phyloP scores from a whole-genome alignment of 2,113 vertebrate species.

The Pyrgilauda ruficollis region DNA sequence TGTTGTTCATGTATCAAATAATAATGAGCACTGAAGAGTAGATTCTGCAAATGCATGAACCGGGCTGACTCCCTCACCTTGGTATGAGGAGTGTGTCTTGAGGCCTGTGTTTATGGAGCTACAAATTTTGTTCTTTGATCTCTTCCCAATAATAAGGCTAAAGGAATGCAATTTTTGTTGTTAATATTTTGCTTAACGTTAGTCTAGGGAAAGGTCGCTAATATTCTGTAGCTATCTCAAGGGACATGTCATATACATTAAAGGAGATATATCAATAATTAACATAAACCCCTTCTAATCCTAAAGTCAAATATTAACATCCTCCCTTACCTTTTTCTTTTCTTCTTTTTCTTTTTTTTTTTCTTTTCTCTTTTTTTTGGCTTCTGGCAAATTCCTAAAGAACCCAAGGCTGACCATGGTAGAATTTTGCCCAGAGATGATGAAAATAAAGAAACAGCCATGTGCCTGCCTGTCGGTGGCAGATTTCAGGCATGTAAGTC shows the following conservation, averaged over 20 bases:
- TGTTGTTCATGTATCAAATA: slow-evolving; percentile 10
- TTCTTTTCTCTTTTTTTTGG: neutral
- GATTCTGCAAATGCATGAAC: neutral
- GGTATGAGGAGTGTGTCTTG: neutral
- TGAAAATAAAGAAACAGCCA: neutral
- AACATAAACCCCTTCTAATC: neutral
- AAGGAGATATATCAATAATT: slow-evolving; percentile 29
- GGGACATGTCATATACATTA: neutral
- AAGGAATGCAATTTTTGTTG: slow-evolving; percentile 35
- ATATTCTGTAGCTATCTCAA: neutral
- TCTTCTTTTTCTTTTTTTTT: too few relatives aligned
- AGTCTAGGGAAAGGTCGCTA: neutral
- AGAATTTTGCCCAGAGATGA: neutral
- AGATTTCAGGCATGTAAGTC: neutral
- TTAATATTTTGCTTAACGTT: neutral
- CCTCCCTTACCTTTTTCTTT: neutral
- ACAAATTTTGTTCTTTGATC: slow-evolving; percentile 43
- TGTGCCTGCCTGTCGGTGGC: neutral
- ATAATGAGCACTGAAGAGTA: neutral
- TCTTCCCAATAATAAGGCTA: slow-evolving; percentile 5
- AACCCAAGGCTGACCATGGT: neutral
- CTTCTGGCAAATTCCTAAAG: neutral
- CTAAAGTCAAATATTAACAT: slow-evolving; percentile 4
- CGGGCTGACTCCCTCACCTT: neutral
- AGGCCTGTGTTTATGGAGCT: slow-evolving; percentile 1